phyloP scores from a whole-genome alignment of 2,797 vertebrate species.

The Yasuhikotakia modesta region DNA sequence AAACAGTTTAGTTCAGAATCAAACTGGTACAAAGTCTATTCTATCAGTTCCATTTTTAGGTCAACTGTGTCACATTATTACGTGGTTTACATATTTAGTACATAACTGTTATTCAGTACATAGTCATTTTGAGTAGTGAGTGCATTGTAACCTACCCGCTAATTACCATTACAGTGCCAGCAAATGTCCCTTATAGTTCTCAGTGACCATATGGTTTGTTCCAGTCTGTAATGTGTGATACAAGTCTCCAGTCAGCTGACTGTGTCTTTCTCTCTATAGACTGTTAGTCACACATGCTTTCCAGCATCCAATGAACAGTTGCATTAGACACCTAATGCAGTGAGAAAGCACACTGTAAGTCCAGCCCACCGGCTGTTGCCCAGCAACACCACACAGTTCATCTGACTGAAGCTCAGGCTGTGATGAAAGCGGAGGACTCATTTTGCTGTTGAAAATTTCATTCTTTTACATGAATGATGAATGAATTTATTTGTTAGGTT shows the following conservation, averaged over 20 bases:
- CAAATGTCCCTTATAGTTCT: conserved; percentile 19
- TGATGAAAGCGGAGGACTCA: conserved; percentile 4
- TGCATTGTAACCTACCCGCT: background rate
- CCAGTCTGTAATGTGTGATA: conserved; percentile 20
- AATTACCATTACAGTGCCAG: conserved; percentile 20
- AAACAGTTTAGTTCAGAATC: conserved; percentile 25
- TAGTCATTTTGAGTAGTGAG: background rate
- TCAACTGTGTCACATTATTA: no score
- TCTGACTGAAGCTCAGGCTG: conserved; percentile 24
- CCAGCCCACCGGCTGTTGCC: conserved; percentile 72
- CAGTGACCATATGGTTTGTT: conserved; percentile 30
- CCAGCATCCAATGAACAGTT: conserved; percentile 69
- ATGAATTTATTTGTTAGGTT: background rate
- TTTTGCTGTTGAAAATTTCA: conserved; percentile 15
- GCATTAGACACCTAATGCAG: conserved; percentile 77
- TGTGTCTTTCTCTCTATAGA: conserved; percentile 54
- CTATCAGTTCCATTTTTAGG: background rate
- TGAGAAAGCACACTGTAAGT: conserved; percentile 71
- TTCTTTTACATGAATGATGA: background rate
- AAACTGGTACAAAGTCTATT: conserved; percentile 19
- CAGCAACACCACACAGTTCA: conserved; percentile 69
- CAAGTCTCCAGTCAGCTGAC: conserved; percentile 45
- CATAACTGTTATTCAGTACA: background rate
- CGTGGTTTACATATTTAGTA: background rate
- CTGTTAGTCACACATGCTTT: conserved; percentile 51